Base-by-base conservation (phyloP, 1,140 invertebrate genomes). In the Drusus annulatus region DNA sequence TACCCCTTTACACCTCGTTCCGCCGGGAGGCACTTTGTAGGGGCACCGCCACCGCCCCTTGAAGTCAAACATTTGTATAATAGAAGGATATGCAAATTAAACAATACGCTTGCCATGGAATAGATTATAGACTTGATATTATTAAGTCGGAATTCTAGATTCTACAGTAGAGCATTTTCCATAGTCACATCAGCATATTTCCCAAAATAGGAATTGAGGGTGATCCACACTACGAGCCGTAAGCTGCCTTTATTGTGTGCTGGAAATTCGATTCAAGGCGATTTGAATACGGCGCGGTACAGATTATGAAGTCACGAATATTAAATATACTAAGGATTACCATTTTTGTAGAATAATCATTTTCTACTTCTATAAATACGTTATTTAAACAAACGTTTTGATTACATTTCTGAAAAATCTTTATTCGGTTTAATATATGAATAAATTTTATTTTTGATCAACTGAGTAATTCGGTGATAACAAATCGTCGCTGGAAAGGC, bases 71-170 rank as follows among this genome's bases (percentile, higher is more conserved):
- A 68, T 31, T 68, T 68, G 63, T 68, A 36, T 36, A 68, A 68
- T 45, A 68, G 28, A 68, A 68, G 63, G 63, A 68, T 68, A 68
- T 68, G 63, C 63, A 68, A 68, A 68, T 68, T 25, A 36, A 68
- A 68, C 63, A 45, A 68, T 68, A 68, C 28, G 63, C 28, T 45
- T 45, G 25, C 63, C 63, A 68, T 31, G 23, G 63, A 68, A 68
- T 68, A 68, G 63, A 68, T 68, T 68, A 68, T 68, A 68, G 63
- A 68, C 17, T 17, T 31, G 31, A 68, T 68, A 68, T 36, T 68
- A 36, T 36, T 68, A 36, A 68, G 63, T 36, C 6, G 8, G 31
- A 10, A 45, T 45, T 68, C 63, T 36, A 68, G 28, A 45, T 45
- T 68, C 63, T 16, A 68, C 63, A 68, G 19, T 68, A 17, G 63